A percentile compares a stretch with the other conserved stretches of the same genome.
Conservation (phyloP, 2,113 vertebrate genomes). For the Scophthalmus maximus region DNA sequence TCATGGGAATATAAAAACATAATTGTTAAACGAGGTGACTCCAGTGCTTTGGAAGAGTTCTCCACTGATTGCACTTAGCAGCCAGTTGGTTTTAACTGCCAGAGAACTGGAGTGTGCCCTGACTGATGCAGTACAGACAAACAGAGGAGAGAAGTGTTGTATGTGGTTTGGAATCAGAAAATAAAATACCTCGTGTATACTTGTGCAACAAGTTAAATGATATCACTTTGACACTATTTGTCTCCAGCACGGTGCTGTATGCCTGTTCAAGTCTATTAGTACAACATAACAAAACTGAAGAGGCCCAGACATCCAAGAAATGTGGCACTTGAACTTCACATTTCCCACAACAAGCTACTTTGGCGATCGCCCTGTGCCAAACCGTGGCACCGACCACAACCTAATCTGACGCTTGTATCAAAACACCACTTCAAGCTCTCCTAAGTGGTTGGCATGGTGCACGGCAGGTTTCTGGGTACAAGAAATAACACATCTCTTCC, state of each 20-base stretch:
- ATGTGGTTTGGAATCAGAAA: neutral
- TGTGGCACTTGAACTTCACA: constrained; percentile 17
- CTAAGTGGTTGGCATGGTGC: constrained; percentile 55
- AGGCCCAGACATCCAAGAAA: constrained; percentile 8
- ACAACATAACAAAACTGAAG: constrained; percentile 1
- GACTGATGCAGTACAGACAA: neutral
- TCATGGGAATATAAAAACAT: constrained; percentile 51
- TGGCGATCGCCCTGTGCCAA: constrained; percentile 33
- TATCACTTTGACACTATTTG: neutral
- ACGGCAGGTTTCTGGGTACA: constrained; percentile 31
- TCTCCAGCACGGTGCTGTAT: neutral
- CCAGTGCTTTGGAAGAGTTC: constrained; percentile 3
- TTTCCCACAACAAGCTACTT: constrained; percentile 19
- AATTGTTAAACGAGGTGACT: neutral
- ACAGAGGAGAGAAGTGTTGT: neutral
- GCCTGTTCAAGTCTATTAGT: neutral
- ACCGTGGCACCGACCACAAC: constrained; percentile 58
- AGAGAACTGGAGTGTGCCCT: neutral
- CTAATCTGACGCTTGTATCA: constrained; percentile 68
- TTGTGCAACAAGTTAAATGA: neutral
- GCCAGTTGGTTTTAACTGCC: neutral
- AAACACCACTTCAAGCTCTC: constrained; percentile 65
- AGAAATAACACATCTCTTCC: constrained; percentile 16
- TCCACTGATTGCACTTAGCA: constrained; percentile 10
- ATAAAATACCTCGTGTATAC: neutral